phyloP scores from a whole-genome alignment of 2,888 invertebrate species.

The Linyphia triangularis region DNA sequence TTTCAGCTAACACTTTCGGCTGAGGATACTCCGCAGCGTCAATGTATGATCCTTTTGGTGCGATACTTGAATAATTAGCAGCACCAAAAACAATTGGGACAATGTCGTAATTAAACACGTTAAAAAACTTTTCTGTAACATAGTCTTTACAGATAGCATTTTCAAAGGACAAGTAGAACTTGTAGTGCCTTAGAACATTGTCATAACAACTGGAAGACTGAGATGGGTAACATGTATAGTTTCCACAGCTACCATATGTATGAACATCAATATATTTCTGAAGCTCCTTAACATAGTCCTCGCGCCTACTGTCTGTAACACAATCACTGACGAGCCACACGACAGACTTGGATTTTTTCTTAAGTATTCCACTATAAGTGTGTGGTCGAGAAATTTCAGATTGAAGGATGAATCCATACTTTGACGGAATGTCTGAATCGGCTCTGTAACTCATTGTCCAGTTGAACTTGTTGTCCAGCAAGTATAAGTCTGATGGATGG shows the following conservation, averaged over 20 bases:
- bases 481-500: not conserved
- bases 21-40: conserved; percentile 76
- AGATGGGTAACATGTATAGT: conserved; percentile 66
- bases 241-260: conserved; percentile 71
- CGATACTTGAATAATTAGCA: conserved; percentile 77
- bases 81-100: conserved; percentile 78
- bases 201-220: conserved; percentile 79
- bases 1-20: conserved; percentile 57
- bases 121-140: conserved; percentile 78
- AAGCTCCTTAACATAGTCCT: conserved; percentile 73
- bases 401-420: conserved; percentile 45
- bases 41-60: conserved; percentile 78
- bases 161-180: conserved; percentile 73
- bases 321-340: conserved; percentile 75
- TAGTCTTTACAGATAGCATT: conserved; percentile 78
- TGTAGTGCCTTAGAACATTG: conserved; percentile 77
- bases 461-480: conserved; percentile 67
- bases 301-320: conserved; percentile 63
- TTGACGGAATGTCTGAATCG: conserved; percentile 65
- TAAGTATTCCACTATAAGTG: not conserved
- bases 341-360: conserved; percentile 18
- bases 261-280: conserved; percentile 72
- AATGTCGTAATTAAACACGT: conserved; percentile 76
- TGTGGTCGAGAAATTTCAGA: not conserved
- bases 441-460: conserved; percentile 76